These are phyloP conservation scores for Muntiacus reevesi DNA, from an alignment of 2,113 vertebrate species.

Conservation along the genomic window DNA sequence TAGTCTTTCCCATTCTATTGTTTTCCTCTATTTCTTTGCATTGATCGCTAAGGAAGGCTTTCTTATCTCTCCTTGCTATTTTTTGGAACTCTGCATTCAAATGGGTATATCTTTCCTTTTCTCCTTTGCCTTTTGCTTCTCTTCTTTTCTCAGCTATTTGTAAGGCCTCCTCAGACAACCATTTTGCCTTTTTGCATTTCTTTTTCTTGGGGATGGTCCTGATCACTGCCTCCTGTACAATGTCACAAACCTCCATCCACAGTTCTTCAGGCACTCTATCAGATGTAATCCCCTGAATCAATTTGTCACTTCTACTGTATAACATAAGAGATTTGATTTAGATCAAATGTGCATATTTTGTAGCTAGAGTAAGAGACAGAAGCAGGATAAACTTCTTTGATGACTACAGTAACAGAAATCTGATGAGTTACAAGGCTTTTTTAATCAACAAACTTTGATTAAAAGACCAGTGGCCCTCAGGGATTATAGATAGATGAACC, in stretches of 20 bases:
- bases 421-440: background rate
- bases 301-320: background rate
- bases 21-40: background rate
- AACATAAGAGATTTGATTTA: background rate
- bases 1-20: background rate
- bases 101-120: background rate
- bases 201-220: background rate
- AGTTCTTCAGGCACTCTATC: background rate
- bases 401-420: background rate
- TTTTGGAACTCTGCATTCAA: background rate
- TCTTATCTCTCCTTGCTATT: background rate
- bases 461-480: background rate
- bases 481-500: background rate
- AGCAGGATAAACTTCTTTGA: background rate
- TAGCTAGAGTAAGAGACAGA: background rate
- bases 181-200: background rate
- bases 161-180: background rate
- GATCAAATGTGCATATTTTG: background rate
- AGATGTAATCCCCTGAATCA: background rate
- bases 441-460: background rate
- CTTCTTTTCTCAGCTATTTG: background rate
- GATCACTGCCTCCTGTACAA: background rate
- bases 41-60: background rate
- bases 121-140: background rate
- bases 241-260: background rate